A percentile compares a stretch with the other conserved stretches of the same genome.
Evolutionary conservation across 2,888 invertebrate species (phyloP).

Genomic region (Coremacera marginata): DNA sequence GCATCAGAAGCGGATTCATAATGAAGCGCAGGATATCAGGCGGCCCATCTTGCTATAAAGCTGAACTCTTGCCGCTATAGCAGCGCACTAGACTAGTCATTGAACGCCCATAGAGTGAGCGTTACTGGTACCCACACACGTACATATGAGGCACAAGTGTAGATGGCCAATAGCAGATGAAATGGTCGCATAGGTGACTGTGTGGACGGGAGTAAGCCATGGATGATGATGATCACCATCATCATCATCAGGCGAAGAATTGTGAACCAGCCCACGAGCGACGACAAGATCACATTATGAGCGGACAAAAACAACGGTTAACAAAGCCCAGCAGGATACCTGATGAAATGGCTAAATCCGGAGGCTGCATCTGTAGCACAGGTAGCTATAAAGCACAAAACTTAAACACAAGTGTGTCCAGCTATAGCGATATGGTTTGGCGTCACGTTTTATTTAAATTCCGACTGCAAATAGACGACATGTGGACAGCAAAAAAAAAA

Average conservation of each 20-base stretch:
- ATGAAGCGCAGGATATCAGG: constrained; percentile 24
- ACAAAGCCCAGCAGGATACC: constrained; percentile 33
- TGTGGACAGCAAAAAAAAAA: background rate
- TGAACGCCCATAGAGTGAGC: background rate
- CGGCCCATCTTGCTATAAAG: background rate
- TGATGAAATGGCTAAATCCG: constrained; percentile 14
- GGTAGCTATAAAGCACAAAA: constrained; percentile 34
- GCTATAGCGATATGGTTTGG: constrained; percentile 52
- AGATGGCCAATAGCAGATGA: constrained; percentile 1
- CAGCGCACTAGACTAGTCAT: background rate
- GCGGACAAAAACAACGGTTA: constrained; percentile 32
- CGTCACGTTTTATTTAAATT: constrained; percentile 52
- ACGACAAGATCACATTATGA: constrained; percentile 38
- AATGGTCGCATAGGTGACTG: background rate
- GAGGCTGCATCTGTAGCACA: constrained; percentile 22
- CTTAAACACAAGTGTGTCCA: constrained; percentile 60
- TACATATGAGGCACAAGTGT: constrained; percentile 24
- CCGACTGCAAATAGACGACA: constrained; percentile 8
- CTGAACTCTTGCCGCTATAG: background rate
- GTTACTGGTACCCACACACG: background rate
- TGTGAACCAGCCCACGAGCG: constrained; percentile 28
- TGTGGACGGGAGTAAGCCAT: background rate
- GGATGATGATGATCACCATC: background rate
- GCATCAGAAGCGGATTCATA: background rate
- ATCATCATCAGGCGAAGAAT: background rate